Evolutionary conservation across 2,797 vertebrate species (phyloP).

Genomic region (Betta splendens): DNA sequence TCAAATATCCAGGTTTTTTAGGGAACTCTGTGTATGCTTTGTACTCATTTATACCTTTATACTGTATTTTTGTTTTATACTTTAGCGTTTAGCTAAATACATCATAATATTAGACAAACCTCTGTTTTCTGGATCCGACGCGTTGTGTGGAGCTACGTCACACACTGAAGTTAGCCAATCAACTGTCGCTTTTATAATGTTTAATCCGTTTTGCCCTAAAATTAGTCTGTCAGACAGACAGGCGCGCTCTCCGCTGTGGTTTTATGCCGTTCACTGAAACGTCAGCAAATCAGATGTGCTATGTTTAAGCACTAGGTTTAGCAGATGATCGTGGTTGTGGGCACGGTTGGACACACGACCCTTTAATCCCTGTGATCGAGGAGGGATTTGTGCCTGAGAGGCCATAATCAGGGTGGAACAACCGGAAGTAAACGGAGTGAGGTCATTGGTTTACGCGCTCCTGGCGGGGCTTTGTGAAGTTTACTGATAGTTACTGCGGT

Average conservation of each 20-base stretch:
- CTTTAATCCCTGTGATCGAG: not conserved
- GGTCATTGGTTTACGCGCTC: constrained; percentile 36
- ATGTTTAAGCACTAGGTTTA: not conserved
- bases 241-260: accelerated
- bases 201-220: accelerated
- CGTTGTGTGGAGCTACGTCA: constrained; percentile 16
- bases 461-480: constrained; percentile 67
- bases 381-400: constrained; percentile 33
- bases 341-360: not conserved
- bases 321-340: too few relatives aligned
- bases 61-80: accelerated
- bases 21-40: not conserved
- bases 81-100: not conserved
- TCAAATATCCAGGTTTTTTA: too few relatives aligned
- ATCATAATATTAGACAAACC: too few relatives aligned
- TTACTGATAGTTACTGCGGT: not conserved
- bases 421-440: accelerated
- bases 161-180: constrained; percentile 38
- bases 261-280: not conserved
- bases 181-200: not conserved
- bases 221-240: constrained; percentile 24
- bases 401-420: accelerated
- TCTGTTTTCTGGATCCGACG: not conserved
- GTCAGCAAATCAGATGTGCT: not conserved
- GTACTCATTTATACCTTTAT: accelerated